Conservation (phyloP, 2,797 vertebrate species). For the Stomatorhinus walkeri region DNA sequence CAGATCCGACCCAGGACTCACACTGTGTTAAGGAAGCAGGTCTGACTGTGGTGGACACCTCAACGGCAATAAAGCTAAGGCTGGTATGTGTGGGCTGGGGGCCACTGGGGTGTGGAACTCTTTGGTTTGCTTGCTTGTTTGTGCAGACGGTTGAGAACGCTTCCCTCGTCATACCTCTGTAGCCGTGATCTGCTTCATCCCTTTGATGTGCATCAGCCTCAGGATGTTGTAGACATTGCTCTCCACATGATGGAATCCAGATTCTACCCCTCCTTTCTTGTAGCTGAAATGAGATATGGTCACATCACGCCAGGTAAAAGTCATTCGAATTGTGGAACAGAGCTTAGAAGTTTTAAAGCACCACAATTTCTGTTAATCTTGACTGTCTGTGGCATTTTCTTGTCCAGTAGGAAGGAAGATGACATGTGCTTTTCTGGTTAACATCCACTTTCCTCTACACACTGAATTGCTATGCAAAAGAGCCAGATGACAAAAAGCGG, state of each 20-base stretch:
- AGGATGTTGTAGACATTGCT: constrained; percentile 77
- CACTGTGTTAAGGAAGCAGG: background rate
- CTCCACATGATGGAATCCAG: constrained; percentile 79
- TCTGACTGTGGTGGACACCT: background rate
- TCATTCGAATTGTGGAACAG: background rate
- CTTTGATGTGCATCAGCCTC: constrained; percentile 78
- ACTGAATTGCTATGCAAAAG: background rate
- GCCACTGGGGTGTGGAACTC: background rate
- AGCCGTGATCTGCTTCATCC: constrained; percentile 73
- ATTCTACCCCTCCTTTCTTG: constrained; percentile 82
- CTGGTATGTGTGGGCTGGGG: background rate
- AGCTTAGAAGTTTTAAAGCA: constrained; percentile 33
- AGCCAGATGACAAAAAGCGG: background rate
- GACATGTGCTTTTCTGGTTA: background rate
- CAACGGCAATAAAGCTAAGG: background rate
- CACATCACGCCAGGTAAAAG: background rate
- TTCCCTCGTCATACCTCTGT: constrained; percentile 60
- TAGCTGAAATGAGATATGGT: constrained; percentile 59
- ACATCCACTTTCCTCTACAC: background rate
- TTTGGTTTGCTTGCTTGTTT: background rate
- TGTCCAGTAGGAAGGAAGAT: background rate
- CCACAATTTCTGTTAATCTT: background rate
- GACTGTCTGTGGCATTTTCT: background rate
- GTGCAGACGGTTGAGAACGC: background rate
- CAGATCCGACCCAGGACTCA: background rate